A percentile compares a stretch with the other conserved stretches of the same genome.
Conservation (phyloP, 2,797 vertebrate species). For the Tadarida brasiliensis region DNA sequence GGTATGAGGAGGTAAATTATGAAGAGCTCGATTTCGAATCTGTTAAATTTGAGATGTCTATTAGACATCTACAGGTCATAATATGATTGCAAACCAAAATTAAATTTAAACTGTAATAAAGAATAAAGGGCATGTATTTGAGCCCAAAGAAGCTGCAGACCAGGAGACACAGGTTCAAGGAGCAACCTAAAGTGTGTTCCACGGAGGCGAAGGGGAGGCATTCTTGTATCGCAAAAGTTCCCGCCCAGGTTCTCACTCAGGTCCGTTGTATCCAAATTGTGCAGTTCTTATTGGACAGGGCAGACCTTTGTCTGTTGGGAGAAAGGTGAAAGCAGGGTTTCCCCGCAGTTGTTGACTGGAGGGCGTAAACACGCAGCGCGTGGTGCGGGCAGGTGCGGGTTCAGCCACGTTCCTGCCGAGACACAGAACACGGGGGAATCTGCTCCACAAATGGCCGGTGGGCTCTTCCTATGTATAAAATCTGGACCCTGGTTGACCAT, state of each 20-base stretch:
- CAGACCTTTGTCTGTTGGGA: not conserved
- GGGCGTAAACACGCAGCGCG: not conserved
- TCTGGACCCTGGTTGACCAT: too few species aligned
- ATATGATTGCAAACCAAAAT: not conserved
- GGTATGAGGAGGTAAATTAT: not conserved
- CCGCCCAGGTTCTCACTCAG: not conserved
- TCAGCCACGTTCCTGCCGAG: not conserved
- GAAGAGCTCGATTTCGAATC: not conserved
- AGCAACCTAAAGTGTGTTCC: not conserved
- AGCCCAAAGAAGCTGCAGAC: not conserved
- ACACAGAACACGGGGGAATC: not conserved
- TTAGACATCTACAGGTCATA: not conserved
- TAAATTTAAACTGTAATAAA: not conserved
- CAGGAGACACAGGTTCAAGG: not conserved
- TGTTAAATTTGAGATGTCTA: not conserved
- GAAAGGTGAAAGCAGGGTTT: not conserved
- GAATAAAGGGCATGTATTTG: not conserved
- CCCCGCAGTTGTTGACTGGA: not conserved
- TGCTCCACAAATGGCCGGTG: not conserved
- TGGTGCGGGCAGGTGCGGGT: too few species aligned
- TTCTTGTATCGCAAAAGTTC: not conserved
- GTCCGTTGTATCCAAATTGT: not conserved
- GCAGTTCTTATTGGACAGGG: not conserved
- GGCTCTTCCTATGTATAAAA: not conserved
- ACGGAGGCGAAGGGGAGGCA: not conserved